Evolutionary conservation across 64 coral and sea anemone species (phyloP).

Genomic region (Montipora sp.): DNA sequence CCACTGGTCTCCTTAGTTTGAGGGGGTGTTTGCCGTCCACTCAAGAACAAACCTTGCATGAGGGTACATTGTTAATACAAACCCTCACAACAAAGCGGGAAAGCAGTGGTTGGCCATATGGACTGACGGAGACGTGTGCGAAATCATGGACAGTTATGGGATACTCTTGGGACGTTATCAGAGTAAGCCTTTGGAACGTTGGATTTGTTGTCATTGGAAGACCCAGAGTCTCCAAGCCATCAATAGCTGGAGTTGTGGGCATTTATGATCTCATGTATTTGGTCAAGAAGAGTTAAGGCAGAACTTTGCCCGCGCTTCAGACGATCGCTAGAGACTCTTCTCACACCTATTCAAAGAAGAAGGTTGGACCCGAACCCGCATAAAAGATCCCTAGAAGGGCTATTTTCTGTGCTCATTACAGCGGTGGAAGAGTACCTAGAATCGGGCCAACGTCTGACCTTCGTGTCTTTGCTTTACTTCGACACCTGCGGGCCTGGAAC

Average conservation of each 20-base stretch:
- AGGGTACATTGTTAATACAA: constrained; percentile 33
- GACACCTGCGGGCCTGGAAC: too few species aligned
- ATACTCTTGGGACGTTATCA: neutral
- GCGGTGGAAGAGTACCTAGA: too few species aligned
- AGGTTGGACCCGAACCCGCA: too few species aligned
- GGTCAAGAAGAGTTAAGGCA: neutral
- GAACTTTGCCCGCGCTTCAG: neutral
- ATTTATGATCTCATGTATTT: neutral
- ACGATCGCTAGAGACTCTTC: too few species aligned
- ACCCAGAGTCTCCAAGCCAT: neutral
- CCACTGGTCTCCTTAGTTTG: neutral
- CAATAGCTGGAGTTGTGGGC: neutral
- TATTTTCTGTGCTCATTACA: too few species aligned
- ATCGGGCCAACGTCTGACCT: too few species aligned
- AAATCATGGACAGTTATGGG: neutral
- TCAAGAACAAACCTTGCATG: neutral
- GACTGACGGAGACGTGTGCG: neutral
- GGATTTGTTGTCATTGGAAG: neutral
- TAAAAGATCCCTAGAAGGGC: too few species aligned
- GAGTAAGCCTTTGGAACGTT: neutral
- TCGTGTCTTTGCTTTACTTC: too few species aligned
- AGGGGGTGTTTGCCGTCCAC: neutral
- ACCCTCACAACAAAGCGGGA: neutral
- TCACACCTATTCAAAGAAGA: too few species aligned
- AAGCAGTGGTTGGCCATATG: constrained; percentile 33